Evolutionary conservation across 2,888 invertebrate genomes (phyloP), one percentile per base, ranked within the genome.

Genomic region (Andrena trimmerana): DNA sequence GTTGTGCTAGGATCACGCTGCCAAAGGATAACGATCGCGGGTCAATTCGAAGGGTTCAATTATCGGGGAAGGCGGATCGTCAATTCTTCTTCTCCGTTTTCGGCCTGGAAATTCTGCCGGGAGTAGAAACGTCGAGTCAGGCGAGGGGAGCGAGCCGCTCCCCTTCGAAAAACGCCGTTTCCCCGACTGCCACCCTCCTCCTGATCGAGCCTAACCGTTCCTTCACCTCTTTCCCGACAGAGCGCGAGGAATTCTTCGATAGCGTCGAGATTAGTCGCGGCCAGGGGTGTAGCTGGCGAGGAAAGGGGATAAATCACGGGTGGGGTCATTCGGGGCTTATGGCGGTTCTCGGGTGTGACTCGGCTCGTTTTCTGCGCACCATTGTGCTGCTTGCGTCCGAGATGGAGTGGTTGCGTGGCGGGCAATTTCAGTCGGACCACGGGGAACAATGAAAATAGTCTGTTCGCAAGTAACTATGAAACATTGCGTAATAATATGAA

Each of bases 21-120:
- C 54, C 27, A 16, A 54, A 70, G 70, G 66, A 80, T 86, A 85
- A 84, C 70, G 85, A 77, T 79, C 72, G 54, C 16, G 31, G 72
- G 73, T 66, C 71, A 72, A 74, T 77, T 68, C 77, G 68, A 66
- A 70, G 70, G 75, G 76, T 74, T 74, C 82, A 63, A 82, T 85
- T 79, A 74, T 68, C 69, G 16, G n/a, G 31, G 29, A 60, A n/a
- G 24, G 42, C n/a, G 68, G 29, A 65, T 68, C 72, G 42, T 67
- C 48, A 48, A 72, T 78, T 70, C 36, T 10, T 20, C 20, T 63
- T 24, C 36, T 8, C 31, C 4, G 10, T 5, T 8, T 29, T 59
- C 29, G 52, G 20, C 24, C 65, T 27, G 31, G 31, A 6, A 57
- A 50, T 16, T 48, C 33, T 29, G 13, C 13, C 13, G 29, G 33